phyloP scores from a whole-genome alignment of 2,888 invertebrate genomes.

The Drosophila helvetica region DNA sequence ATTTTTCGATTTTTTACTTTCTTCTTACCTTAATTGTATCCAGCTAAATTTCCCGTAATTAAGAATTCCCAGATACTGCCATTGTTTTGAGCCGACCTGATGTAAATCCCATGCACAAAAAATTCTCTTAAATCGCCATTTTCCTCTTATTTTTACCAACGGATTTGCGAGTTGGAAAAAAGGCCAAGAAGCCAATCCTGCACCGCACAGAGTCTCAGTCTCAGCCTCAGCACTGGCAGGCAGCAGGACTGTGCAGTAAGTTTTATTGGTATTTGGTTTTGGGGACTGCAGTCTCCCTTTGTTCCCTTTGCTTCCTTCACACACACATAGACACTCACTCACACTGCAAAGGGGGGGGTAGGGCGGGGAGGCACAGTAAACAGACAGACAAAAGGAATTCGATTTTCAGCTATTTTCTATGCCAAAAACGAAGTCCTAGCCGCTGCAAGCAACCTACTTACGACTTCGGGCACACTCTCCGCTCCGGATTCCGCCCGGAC shows the following conservation, averaged over 20 bases:
- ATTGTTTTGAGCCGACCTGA: background rate
- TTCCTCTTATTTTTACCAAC: background rate
- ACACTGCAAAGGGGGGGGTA: background rate
- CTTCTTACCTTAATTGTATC: too few relatives aligned
- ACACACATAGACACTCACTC: slow-evolving; percentile 22
- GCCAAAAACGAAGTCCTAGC: slow-evolving; percentile 62
- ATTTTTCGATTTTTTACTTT: too few relatives aligned
- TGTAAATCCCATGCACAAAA: background rate
- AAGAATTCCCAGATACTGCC: background rate
- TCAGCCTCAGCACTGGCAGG: slow-evolving; percentile 12
- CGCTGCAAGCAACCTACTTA: slow-evolving; percentile 65
- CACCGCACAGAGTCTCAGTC: slow-evolving; percentile 2
- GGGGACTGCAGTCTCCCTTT: slow-evolving; percentile 5
- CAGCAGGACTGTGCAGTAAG: slow-evolving; percentile 49
- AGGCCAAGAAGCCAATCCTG: slow-evolving; percentile 25
- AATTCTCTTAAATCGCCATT: background rate
- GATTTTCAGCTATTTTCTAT: slow-evolving; percentile 75
- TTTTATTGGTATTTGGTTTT: slow-evolving; percentile 69
- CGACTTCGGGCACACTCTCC: slow-evolving; percentile 23
- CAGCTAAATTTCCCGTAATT: background rate
- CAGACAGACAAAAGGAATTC: slow-evolving; percentile 62
- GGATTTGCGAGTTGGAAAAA: background rate
- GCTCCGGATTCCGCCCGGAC: background rate
- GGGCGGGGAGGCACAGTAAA: slow-evolving; percentile 39
- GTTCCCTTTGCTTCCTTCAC: background rate